Evolutionary conservation across 2,888 invertebrate species (phyloP).

Genomic region (Apodemia zela): DNA sequence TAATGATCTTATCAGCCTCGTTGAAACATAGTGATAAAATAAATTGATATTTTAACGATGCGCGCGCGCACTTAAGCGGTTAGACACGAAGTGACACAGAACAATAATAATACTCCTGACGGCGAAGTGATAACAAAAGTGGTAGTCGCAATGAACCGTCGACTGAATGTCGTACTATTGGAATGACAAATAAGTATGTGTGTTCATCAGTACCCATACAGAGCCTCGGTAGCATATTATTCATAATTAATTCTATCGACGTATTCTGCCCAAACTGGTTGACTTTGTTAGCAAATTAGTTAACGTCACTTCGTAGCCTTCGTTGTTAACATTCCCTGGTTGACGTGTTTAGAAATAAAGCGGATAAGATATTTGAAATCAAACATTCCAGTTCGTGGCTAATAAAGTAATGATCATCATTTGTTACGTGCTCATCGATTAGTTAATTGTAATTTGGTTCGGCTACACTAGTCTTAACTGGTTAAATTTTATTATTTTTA

Average conservation of each 20-base stretch:
- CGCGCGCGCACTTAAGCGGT: constrained; percentile 64
- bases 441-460: too few species aligned
- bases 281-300: constrained; percentile 41
- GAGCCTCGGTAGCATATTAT: constrained; percentile 33
- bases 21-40: constrained; percentile 61
- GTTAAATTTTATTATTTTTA: too few species aligned
- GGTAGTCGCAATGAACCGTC: constrained; percentile 35
- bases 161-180: not conserved
- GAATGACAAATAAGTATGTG: constrained; percentile 10
- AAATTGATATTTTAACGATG: constrained; percentile 51
- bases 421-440: too few species aligned
- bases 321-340: constrained; percentile 7
- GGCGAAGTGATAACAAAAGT: constrained; percentile 49
- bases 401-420: not conserved
- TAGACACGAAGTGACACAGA: constrained; percentile 37
- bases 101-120: too few species aligned
- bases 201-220: constrained; percentile 14
- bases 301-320: constrained; percentile 40
- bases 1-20: constrained; percentile 74
- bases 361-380: not conserved
- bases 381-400: not conserved
- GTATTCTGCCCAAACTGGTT: constrained; percentile 47
- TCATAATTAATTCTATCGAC: constrained; percentile 62
- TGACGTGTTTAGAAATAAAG: constrained; percentile 5
- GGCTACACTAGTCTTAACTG: not conserved